These are phyloP conservation scores for Crypturellus undulatus DNA, from an alignment of 2,113 vertebrate genomes.

Conservation along the genomic window DNA sequence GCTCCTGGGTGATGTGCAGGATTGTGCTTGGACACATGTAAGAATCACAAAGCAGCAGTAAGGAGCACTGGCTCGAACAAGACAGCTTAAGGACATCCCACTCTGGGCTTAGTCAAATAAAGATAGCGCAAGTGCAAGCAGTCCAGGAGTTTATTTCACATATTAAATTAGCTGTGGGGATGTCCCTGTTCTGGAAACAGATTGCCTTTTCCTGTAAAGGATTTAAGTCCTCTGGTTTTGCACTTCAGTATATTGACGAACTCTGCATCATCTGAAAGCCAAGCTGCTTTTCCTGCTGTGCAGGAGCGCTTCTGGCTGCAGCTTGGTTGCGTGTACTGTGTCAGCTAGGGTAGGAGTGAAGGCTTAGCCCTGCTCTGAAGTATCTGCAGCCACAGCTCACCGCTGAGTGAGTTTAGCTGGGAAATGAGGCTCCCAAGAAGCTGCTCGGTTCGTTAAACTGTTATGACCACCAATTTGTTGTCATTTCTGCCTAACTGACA, in stretches of 20 bases:
- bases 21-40: not conserved
- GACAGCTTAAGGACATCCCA: not conserved
- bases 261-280: not conserved
- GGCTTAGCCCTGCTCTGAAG: not conserved
- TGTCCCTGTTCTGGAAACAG: not conserved
- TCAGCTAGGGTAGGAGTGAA: not conserved
- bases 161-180: not conserved
- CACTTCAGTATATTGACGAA: not conserved
- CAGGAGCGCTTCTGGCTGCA: not conserved
- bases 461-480: not conserved
- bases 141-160: not conserved
- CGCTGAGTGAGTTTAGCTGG: slow-evolving; percentile 6
- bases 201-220: not conserved
- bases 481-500: not conserved
- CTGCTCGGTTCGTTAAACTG: slow-evolving; percentile 21
- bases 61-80: not conserved
- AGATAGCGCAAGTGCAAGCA: not conserved
- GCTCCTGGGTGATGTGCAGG: not conserved
- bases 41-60: not conserved
- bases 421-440: slow-evolving; percentile 20
- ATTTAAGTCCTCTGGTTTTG: not conserved
- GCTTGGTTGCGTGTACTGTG: not conserved
- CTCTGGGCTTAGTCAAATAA: not conserved
- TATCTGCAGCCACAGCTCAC: not conserved
- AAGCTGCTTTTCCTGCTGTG: not conserved